A percentile compares a stretch with the other conserved stretches of the same genome.
phyloP scores from a whole-genome alignment of 2,888 invertebrate genomes.

The Seira ritae region DNA sequence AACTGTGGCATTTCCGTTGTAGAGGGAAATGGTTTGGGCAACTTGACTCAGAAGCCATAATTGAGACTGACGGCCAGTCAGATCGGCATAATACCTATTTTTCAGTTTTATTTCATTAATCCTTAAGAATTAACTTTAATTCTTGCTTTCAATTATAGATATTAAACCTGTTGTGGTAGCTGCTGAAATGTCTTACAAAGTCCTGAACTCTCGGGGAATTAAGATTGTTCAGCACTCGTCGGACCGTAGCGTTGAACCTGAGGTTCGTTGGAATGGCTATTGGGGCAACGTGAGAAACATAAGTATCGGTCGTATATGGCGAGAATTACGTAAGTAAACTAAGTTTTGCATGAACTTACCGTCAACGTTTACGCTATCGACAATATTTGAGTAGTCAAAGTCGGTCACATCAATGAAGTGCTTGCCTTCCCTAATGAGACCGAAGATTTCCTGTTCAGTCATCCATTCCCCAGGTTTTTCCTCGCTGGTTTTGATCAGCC shows the following conservation, averaged over 20 bases:
- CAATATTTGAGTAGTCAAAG: neutral
- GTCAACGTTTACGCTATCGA: constrained; percentile 2
- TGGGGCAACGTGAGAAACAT: neutral
- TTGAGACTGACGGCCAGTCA: constrained; percentile 39
- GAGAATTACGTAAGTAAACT: too few relatives aligned
- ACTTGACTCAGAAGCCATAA: constrained; percentile 53
- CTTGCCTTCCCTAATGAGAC: constrained; percentile 16
- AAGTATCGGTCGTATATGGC: too few relatives aligned
- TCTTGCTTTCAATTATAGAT: too few relatives aligned
- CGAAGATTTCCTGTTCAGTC: constrained; percentile 31
- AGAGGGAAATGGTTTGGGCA: constrained; percentile 26
- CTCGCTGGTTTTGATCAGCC: constrained; percentile 52
- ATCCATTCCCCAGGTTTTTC: constrained; percentile 43
- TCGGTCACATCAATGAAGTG: constrained; percentile 35
- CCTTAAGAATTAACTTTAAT: too few relatives aligned
- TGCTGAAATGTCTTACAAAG: constrained; percentile 40
- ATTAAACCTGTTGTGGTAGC: constrained; percentile 30
- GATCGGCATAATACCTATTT: constrained; percentile 49
- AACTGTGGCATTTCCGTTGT: constrained; percentile 37
- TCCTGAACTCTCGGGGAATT: constrained; percentile 33
- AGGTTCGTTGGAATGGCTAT: constrained; percentile 47
- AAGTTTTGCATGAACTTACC: constrained; percentile 18
- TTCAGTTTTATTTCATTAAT: too few relatives aligned
- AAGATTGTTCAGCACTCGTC: neutral
- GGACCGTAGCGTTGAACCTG: constrained; percentile 33